Base-by-base conservation (phyloP, 2,113 vertebrate species). In the Paracanthobrama guichenoti region DNA sequence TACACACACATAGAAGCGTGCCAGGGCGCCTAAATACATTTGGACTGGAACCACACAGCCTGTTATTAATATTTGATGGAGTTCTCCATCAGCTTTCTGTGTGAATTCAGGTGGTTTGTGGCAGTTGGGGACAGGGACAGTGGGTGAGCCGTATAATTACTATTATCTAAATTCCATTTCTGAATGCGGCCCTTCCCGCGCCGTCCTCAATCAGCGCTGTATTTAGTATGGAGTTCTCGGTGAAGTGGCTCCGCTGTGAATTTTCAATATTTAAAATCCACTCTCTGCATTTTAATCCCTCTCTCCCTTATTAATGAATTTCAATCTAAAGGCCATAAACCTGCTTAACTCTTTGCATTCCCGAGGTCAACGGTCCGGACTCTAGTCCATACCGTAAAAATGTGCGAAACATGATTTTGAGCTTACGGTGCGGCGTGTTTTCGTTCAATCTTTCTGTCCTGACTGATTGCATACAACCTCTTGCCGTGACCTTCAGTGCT, bases 61-160 rank as follows among this genome's bases (percentile, higher is more conserved):
- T 78, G 81, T 75, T 85, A 88, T 90, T 84, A 90, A 90, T 89
- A 84, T 90, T 89, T 87, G 87, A 90, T 90, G 42, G 87, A 74
- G 46, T 50, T 84, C 78, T 87, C 80, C 62, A 72, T 81, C 76
- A 72, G 59, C 42, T 73, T 59, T 77, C 62, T 16, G n/a, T 72
- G 77, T 59, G 79, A 84, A 78, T 84, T 69, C 75, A 81, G 75
- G 86, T 84, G 86, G 85, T 84, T 67, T 82, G 85, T 79, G 86
- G 60, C 81, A 82, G 85, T 83, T 67, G 62, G 59, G 81, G 78
- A 67, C 67, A 39, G 48, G 2, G 81, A 50, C 79, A 67, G 71
- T 86, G 60, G 83, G 81, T 72, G 73, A 62, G 24, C 64, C 64
- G n/a, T 77, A 85, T 87, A 87, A 88, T 85, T 88, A 86, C 84